A percentile compares a stretch with the other conserved stretches of the same genome.
Conservation (phyloP, 1,140 invertebrate species). For the Zaprionus vittiger region DNA sequence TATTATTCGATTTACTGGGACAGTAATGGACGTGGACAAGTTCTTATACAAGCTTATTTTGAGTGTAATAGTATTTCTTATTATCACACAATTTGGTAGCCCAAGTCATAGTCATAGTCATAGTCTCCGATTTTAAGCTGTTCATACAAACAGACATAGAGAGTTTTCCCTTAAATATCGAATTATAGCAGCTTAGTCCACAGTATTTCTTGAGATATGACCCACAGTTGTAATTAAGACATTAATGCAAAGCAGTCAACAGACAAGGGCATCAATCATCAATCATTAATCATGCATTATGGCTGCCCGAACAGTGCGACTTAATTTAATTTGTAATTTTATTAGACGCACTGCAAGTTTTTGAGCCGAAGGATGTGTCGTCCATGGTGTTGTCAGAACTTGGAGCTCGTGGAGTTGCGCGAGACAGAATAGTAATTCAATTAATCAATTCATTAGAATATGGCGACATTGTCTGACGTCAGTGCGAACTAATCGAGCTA, state of each 20-base stretch:
- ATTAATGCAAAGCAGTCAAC: constrained; percentile 10
- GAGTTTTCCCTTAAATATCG: too few species aligned
- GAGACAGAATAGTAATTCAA: constrained; percentile 57
- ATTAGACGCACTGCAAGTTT: constrained; percentile 60
- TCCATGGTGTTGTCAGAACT: constrained; percentile 1
- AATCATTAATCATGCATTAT: constrained; percentile 74
- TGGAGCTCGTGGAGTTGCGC: background rate
- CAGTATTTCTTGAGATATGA: background rate
- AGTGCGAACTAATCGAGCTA: constrained; percentile 64
- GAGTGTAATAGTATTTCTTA: too few species aligned
- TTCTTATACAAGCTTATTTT: rapidly evolving
- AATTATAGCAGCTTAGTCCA: rapidly evolving
- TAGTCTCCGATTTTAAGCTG: too few species aligned
- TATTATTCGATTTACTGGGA: too few species aligned
- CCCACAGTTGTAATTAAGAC: constrained; percentile 32
- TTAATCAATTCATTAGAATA: constrained; percentile 78
- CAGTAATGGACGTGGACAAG: too few species aligned
- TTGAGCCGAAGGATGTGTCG: constrained; percentile 27
- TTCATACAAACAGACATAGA: too few species aligned
- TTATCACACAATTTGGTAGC: too few species aligned
- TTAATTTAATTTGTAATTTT: constrained; percentile 72
- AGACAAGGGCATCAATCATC: constrained; percentile 35
- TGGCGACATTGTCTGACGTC: constrained; percentile 55
- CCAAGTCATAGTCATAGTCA: too few species aligned
- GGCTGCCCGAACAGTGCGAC: constrained; percentile 35